Evolutionary conservation across 2,113 vertebrate species (phyloP), one percentile per base, ranked within the genome.

Genomic region (Columbina picui): DNA sequence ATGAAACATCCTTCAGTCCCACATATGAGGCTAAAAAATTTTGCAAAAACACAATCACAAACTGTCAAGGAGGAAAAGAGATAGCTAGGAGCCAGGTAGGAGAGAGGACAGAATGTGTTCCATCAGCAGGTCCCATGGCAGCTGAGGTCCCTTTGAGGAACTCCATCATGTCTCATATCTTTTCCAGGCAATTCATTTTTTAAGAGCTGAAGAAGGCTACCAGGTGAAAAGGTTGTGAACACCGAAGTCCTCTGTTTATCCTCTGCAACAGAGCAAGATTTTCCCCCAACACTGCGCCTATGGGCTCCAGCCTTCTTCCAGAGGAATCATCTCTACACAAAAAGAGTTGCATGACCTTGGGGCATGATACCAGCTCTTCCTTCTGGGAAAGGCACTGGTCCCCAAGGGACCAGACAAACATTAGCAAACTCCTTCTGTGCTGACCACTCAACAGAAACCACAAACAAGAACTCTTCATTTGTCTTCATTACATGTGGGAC

Each of bases 121-220:
- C 70, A 60, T 43, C 87, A 84, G 69, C n/a, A 90, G 34, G 18
- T 81, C 89, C 67, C 1, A 1, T 7, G 4, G 52, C 26, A 65
- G 16, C 41, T 3, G 83, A 93, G 36, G 23, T 45, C 14, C 29
- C 12, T 87, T 36, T 47, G 60, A 87, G 43, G 64, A 87, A 17
- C 53, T 81, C 29, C 53, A 57, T 57, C 43, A 43, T 79, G 34
- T 45, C 59, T 39, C 19, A 4, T 73, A 29, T 61, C 57, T 87
- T 89, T 76, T 89, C 36, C 81, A 89, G 60, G 8, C n/a, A 87
- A 41, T 39, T 75, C 53, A 22, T 53, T 55, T 93, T 95, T 80
- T 29, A 61, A 49, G 14, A 85, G 6, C 17, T 56, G 41, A 53
- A 67, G n/a, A 68, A 11, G n/a, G 18, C 52, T 88, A 29, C 57